Evolutionary conservation across 64 coral and sea anemone species (phyloP).

Genomic region (Pocillopora verrucosa): DNA sequence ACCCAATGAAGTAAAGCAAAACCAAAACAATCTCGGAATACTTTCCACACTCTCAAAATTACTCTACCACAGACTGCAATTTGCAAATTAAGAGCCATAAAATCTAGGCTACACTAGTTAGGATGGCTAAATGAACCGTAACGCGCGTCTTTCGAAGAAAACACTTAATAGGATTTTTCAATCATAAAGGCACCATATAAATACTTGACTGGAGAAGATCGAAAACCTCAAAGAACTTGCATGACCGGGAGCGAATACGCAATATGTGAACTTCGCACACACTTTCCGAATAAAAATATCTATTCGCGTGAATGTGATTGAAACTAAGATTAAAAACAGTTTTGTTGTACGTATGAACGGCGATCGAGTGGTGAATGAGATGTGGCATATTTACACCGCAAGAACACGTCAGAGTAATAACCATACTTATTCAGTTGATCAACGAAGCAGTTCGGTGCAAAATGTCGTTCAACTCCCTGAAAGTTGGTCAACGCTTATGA

Average conservation of each 20-base stretch:
- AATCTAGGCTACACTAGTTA: too few relatives aligned
- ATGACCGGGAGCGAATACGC: background rate
- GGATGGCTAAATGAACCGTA: too few relatives aligned
- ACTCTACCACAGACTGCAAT: too few relatives aligned
- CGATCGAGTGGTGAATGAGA: background rate
- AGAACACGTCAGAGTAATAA: background rate
- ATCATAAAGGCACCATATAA: too few relatives aligned
- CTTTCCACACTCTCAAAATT: too few relatives aligned
- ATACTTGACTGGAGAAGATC: too few relatives aligned
- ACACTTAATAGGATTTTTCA: too few relatives aligned
- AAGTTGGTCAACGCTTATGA: background rate
- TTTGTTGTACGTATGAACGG: background rate
- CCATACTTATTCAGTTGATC: background rate
- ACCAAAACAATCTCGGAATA: too few relatives aligned
- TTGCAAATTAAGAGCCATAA: too few relatives aligned
- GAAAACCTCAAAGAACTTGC: background rate
- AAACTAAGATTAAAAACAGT: background rate
- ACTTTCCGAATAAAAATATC: background rate
- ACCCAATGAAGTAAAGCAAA: too few relatives aligned
- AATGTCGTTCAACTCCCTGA: background rate
- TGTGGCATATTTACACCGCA: slow-evolving; percentile 2
- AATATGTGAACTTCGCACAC: background rate
- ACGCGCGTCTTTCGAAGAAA: too few relatives aligned
- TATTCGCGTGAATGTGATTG: background rate
- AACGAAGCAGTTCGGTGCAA: background rate